phyloP scores from a whole-genome alignment of 2,888 invertebrate species.

The Onchidella celtica region DNA sequence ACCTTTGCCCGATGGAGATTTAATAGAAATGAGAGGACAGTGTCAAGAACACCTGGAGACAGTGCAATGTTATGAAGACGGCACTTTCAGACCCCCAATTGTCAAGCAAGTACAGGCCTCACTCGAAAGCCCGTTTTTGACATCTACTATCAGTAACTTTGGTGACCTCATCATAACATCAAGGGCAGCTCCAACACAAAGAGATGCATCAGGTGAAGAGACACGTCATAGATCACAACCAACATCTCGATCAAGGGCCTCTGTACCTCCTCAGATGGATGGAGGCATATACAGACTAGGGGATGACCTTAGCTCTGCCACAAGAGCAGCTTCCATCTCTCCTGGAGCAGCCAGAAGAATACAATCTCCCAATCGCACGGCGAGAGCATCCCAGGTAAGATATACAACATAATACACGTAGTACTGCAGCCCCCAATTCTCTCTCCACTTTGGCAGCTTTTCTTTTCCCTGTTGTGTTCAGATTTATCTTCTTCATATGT shows the following conservation, averaged over 20 bases:
- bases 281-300: not conserved
- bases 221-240: conserved; percentile 7
- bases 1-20: conserved; percentile 67
- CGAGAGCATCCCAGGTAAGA: conserved; percentile 39
- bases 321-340: conserved; percentile 33
- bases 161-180: conserved; percentile 63
- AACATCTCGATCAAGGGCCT: not conserved
- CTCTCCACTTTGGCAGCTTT: no score
- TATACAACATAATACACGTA: no score
- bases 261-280: not conserved
- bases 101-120: conserved; percentile 80
- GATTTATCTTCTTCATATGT: not conserved
- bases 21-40: conserved; percentile 68
- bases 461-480: no score
- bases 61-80: conserved; percentile 78
- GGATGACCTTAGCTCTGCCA: conserved; percentile 15
- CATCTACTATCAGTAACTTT: conserved; percentile 69
- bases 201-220: not conserved
- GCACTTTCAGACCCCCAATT: conserved; percentile 95
- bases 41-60: conserved; percentile 71
- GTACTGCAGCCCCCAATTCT: no score
- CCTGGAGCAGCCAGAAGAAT: conserved; percentile 37
- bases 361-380: conserved; percentile 25
- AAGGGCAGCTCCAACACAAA: conserved; percentile 8
- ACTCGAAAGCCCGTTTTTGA: conserved; percentile 70